These are phyloP conservation scores for Andrena cerasifolii DNA, from an alignment of 1,140 invertebrate genomes.

Conservation along the genomic window DNA sequence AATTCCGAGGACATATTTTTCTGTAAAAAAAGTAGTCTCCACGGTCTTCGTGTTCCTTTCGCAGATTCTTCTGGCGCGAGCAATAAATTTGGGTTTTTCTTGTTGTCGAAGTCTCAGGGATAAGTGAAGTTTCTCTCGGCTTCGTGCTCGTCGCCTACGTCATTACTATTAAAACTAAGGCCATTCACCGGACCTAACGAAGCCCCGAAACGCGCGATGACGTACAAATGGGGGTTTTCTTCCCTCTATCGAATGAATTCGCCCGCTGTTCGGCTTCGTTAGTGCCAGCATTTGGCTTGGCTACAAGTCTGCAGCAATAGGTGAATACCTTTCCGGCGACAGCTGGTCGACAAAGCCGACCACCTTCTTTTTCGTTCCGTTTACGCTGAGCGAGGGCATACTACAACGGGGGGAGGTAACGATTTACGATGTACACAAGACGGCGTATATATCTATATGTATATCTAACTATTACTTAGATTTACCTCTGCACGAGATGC, in stretches of 20 bases:
- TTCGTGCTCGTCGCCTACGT: constrained; percentile 45
- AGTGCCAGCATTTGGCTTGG: constrained; percentile 50
- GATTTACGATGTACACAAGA: constrained; percentile 50
- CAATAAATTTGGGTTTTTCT: too few relatives aligned
- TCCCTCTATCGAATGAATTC: neutral
- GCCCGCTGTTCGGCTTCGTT: constrained; percentile 51
- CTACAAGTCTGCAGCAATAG: constrained; percentile 50
- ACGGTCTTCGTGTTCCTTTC: too few relatives aligned
- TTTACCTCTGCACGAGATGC: constrained; percentile 1
- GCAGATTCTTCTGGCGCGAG: too few relatives aligned
- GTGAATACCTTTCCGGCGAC: constrained; percentile 78
- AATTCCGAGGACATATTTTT: too few relatives aligned
- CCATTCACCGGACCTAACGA: constrained; percentile 62
- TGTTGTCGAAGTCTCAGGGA: neutral
- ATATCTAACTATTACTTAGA: constrained; percentile 4
- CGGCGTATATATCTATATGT: neutral
- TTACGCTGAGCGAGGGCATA: constrained; percentile 80
- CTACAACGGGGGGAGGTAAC: constrained; percentile 74
- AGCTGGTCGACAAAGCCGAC: constrained; percentile 81
- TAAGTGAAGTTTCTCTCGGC: constrained; percentile 53
- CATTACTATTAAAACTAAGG: constrained; percentile 50
- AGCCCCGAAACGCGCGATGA: constrained; percentile 40
- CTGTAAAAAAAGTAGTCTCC: too few relatives aligned
- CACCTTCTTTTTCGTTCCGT: constrained; percentile 81
- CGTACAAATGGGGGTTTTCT: neutral